phyloP scores from a whole-genome alignment of 2,113 vertebrate species.

The Oophaga pumilio region DNA sequence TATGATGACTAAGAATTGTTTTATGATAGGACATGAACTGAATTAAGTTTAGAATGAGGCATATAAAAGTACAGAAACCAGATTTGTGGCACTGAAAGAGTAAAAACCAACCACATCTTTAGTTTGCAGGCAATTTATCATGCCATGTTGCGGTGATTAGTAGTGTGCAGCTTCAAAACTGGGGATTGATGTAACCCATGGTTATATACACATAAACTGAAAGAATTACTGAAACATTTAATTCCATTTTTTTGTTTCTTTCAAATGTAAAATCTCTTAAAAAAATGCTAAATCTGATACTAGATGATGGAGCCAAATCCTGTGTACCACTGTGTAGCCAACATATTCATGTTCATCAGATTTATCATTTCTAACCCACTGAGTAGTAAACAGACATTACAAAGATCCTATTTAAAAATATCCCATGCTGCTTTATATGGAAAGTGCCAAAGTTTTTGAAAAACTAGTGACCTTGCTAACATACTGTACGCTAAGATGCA shows the following conservation, averaged over 20 bases:
- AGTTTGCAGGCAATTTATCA: too few relatives aligned
- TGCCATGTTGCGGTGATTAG: too few relatives aligned
- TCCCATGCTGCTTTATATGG: not conserved
- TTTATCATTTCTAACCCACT: constrained; percentile 35
- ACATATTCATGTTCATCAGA: not conserved
- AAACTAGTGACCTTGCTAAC: constrained; percentile 12
- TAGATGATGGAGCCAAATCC: constrained; percentile 52
- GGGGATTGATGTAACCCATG: not conserved
- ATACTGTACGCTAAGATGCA: not conserved
- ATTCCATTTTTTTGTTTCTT: not conserved
- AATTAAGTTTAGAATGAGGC: too few relatives aligned
- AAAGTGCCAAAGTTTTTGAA: constrained; percentile 14
- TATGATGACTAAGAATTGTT: too few relatives aligned
- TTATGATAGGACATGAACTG: too few relatives aligned
- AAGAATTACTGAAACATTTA: not conserved
- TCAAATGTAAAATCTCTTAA: not conserved
- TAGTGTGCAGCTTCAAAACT: too few relatives aligned
- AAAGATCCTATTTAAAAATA: constrained; percentile 32
- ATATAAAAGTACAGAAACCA: too few relatives aligned
- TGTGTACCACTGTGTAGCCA: constrained; percentile 59
- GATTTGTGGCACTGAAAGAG: not conserved
- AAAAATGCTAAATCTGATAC: not conserved
- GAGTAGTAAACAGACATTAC: constrained; percentile 21
- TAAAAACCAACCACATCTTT: not conserved
- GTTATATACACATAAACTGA: not conserved